Evolutionary conservation across 2,888 invertebrate genomes (phyloP), one percentile per base, ranked within the genome.

Genomic region (Deilephila elpenor): DNA sequence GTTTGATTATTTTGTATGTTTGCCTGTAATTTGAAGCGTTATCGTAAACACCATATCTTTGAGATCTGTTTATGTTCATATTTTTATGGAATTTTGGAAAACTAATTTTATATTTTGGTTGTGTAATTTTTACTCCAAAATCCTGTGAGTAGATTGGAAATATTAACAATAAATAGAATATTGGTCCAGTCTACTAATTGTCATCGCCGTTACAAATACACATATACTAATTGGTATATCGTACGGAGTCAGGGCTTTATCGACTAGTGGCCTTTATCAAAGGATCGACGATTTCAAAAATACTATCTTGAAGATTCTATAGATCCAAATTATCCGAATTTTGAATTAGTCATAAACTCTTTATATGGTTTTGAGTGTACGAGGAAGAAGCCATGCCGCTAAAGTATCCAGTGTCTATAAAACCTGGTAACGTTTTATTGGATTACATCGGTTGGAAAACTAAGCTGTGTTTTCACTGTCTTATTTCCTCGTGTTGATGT

Each of bases 351-450:
- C 8, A 34, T 44, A 20, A 44, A 44, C 4, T 17, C 20, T 20
- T 25, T 2, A 17, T 67, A 29, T 25, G 44, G 67, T 44, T 67
- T 37, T 67, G 44, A 20, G 20, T 44, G 25, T 64, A 20, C 37
- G 17, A 17, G 51, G 25, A 71, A 70, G 78, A 79, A 78, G 74
- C 78, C 78, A 72, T 76, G 71, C 72, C 76, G 25, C 25, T n/a
- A 76, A 75, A 74, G 79, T 78, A 73, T 79, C 78, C 60, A 75
- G 74, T 77, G 76, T 74, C 79, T 73, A 74, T 78, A 78, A 79
- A 77, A 79, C 74, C 73, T 77, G 76, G 76, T 78, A 77, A 74
- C 76, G 76, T 75, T 77, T 79, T 79, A 80, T 80, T 80, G 80
- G 80, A 79, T 79, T 79, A 75, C 71, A 72, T 73, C 75, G 78